Conservation (phyloP, 2,797 vertebrate species). For the Syndactyla subalaris region DNA sequence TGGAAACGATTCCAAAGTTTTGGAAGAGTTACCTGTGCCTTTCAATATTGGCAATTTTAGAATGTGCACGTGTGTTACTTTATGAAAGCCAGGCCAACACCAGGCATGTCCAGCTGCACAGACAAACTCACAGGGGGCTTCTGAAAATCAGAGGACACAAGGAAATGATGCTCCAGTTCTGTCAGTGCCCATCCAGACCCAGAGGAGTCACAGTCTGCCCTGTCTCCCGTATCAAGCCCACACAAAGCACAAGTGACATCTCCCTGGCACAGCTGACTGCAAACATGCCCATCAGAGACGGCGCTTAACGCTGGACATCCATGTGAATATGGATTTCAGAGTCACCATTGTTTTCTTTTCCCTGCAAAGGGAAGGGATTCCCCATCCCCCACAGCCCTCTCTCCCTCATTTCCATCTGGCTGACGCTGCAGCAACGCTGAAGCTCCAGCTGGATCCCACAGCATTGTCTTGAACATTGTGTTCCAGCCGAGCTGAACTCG, state of each 20-base stretch:
- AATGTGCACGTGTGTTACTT: fast-evolving
- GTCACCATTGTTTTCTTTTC: background rate
- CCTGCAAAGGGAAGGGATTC: conserved; percentile 11
- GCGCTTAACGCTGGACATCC: background rate
- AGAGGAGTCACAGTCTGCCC: background rate
- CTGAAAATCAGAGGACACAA: background rate
- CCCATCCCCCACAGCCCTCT: conserved; percentile 35
- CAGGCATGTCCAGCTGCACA: background rate
- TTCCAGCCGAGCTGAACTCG: conserved; percentile 79
- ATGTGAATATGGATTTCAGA: background rate
- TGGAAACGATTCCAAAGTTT: background rate
- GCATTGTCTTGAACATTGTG: conserved; percentile 82
- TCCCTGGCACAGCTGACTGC: conserved; percentile 13
- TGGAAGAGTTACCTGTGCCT: background rate
- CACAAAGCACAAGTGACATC: conserved; percentile 35
- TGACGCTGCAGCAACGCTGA: conserved; percentile 64
- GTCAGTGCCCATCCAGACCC: background rate
- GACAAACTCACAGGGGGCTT: background rate
- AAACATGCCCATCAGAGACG: background rate
- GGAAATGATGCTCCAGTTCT: background rate
- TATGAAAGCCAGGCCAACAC: background rate
- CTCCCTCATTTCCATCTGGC: conserved; percentile 72
- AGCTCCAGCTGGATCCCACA: conserved; percentile 70
- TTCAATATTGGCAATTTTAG: background rate
- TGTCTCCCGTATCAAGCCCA: background rate